Evolutionary conservation across 2,113 vertebrate genomes (phyloP).

Genomic region (Podarcis cretensis): DNA sequence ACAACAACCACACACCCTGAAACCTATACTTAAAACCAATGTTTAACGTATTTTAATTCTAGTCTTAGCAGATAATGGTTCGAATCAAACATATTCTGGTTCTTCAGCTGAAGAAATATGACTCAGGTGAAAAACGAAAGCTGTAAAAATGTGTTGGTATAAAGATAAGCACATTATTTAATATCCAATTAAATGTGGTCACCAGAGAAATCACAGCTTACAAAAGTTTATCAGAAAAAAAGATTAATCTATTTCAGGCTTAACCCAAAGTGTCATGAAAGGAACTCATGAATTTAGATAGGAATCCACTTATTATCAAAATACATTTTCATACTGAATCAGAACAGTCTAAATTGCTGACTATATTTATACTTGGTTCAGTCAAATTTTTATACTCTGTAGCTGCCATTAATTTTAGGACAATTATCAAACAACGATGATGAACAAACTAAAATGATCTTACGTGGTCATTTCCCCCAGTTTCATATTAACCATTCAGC

Average conservation of each 20-base stretch:
- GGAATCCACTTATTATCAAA: constrained; percentile 82
- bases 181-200: constrained; percentile 84
- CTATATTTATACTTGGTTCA: constrained; percentile 77
- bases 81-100: constrained; percentile 54
- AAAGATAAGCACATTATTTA: constrained; percentile 86
- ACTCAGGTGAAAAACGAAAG: constrained; percentile 33
- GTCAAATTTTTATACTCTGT: constrained; percentile 73
- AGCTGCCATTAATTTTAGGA: constrained; percentile 73
- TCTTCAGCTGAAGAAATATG: constrained; percentile 73
- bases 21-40: constrained; percentile 33
- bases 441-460: constrained; percentile 65
- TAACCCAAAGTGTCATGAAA: constrained; percentile 80
- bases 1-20: constrained; percentile 7
- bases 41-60: constrained; percentile 59
- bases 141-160: constrained; percentile 78
- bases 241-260: constrained; percentile 83
- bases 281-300: constrained; percentile 87
- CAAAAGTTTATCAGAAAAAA: constrained; percentile 82
- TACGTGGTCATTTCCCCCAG: constrained; percentile 54
- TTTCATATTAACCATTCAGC: constrained; percentile 61
- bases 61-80: constrained; percentile 55
- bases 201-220: constrained; percentile 82
- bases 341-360: constrained; percentile 73
- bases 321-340: constrained; percentile 77
- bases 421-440: constrained; percentile 74